phyloP scores from a whole-genome alignment of 2,113 vertebrate species.

The Phalacrocorax pelagicus region DNA sequence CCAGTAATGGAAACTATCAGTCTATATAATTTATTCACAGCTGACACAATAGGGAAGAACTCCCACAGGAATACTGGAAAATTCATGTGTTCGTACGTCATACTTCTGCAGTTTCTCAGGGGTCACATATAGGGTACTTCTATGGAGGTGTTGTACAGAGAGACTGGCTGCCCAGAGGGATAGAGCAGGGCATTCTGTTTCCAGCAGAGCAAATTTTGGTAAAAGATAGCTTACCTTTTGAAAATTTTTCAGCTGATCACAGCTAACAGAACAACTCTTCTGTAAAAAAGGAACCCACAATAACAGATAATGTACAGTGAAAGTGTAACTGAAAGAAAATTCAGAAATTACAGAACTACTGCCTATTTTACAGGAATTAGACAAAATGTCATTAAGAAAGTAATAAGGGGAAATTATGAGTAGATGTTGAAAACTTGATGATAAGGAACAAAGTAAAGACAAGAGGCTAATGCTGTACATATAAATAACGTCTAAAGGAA shows the following conservation, averaged over 20 bases:
- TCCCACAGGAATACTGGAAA: not conserved
- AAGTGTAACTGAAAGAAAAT: not conserved
- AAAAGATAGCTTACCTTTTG: not conserved
- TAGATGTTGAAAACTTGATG: not conserved
- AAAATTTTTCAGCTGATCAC: not conserved
- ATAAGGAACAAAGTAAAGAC: not conserved
- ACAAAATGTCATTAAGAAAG: not conserved
- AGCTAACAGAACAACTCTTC: not conserved
- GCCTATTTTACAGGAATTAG: not conserved
- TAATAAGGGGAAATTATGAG: not conserved
- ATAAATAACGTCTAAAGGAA: not conserved
- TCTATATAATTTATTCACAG: not conserved
- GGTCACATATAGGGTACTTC: not conserved
- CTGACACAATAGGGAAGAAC: not conserved
- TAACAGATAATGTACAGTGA: not conserved
- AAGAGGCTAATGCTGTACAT: not conserved
- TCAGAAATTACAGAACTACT: not conserved
- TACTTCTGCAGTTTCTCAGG: not conserved
- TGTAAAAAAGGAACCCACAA: not conserved
- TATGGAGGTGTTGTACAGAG: not conserved
- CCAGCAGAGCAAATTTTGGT: not conserved
- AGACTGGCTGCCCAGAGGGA: not conserved
- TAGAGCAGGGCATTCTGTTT: not conserved
- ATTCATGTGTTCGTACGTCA: not conserved
- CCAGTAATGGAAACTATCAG: not conserved